These are phyloP conservation scores for Lasius platythorax DNA, from an alignment of 2,888 invertebrate genomes.

Conservation along the genomic window DNA sequence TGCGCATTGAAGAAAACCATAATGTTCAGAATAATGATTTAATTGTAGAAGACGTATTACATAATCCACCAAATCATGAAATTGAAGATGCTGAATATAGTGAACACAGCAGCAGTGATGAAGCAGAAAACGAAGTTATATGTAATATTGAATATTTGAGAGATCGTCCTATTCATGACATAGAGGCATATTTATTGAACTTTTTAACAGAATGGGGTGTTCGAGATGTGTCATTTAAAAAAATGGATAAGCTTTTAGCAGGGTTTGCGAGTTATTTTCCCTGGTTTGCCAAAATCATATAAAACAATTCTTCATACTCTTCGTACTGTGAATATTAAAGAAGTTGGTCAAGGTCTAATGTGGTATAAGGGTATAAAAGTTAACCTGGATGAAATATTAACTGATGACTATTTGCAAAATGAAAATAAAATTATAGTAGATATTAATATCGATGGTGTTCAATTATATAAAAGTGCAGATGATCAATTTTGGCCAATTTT, in stretches of 20 bases:
- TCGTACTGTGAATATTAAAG: not conserved
- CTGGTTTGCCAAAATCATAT: constrained; percentile 8
- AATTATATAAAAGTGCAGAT: constrained; percentile 22
- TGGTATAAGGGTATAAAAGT: too few relatives aligned
- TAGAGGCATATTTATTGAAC: constrained; percentile 10
- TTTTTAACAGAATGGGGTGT: not conserved
- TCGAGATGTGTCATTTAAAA: constrained; percentile 9
- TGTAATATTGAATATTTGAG: not conserved
- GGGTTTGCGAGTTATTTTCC: not conserved
- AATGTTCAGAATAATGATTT: too few relatives aligned
- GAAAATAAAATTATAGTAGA: not conserved
- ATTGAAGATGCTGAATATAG: too few relatives aligned
- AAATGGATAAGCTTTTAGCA: not conserved
- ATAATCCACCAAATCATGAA: too few relatives aligned
- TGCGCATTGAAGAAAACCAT: too few relatives aligned
- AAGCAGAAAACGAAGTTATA: too few relatives aligned
- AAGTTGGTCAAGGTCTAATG: not conserved
- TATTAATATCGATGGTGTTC: not conserved
- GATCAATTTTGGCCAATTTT: constrained; percentile 19
- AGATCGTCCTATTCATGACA: not conserved
- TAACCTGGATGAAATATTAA: not conserved
- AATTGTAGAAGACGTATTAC: too few relatives aligned
- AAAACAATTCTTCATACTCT: not conserved
- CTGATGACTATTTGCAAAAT: not conserved
- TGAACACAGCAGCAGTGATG: too few relatives aligned